Conservation (phyloP, 1,140 invertebrate genomes). For the Potamilus streckersoni region DNA sequence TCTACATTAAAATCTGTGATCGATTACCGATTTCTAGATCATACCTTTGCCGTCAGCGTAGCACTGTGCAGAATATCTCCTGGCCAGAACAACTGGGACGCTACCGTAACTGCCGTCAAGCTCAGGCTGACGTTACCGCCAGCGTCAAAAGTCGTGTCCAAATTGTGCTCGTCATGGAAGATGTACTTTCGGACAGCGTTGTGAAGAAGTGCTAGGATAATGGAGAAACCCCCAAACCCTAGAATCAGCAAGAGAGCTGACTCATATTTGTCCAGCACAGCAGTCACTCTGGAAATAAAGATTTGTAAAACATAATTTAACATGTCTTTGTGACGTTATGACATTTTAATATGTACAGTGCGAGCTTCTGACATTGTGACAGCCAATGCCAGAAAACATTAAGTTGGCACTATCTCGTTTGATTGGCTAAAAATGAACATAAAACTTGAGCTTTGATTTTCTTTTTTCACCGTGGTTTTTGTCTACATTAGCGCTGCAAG, state of each 20-base stretch:
- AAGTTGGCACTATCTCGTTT: too few species aligned
- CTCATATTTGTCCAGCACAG: conserved; percentile 53
- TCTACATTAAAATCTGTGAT: too few species aligned
- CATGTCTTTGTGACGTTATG: too few species aligned
- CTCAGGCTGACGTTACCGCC: conserved; percentile 63
- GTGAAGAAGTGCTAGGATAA: conserved; percentile 56
- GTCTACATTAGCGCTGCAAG: too few species aligned
- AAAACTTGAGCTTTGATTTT: too few species aligned
- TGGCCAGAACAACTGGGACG: conserved; percentile 62
- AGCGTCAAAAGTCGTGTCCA: conserved; percentile 68
- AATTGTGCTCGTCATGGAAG: conserved; percentile 61
- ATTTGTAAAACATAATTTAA: too few species aligned
- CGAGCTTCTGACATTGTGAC: too few species aligned
- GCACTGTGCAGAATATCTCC: conserved; percentile 62
- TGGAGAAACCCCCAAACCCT: conserved; percentile 61
- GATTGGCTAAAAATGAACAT: too few species aligned
- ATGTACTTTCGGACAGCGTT: conserved; percentile 60
- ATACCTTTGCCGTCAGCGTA: conserved; percentile 60
- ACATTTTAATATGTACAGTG: too few species aligned
- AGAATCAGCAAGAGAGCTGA: conserved; percentile 59
- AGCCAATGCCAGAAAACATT: too few species aligned
- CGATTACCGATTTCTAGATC: background rate
- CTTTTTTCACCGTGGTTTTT: too few species aligned
- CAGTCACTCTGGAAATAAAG: conserved; percentile 39
- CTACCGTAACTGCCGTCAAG: conserved; percentile 60